A percentile compares a stretch with the other conserved stretches of the same genome.
Conservation (phyloP, 2,888 invertebrate species). For the Polietes domitor region DNA sequence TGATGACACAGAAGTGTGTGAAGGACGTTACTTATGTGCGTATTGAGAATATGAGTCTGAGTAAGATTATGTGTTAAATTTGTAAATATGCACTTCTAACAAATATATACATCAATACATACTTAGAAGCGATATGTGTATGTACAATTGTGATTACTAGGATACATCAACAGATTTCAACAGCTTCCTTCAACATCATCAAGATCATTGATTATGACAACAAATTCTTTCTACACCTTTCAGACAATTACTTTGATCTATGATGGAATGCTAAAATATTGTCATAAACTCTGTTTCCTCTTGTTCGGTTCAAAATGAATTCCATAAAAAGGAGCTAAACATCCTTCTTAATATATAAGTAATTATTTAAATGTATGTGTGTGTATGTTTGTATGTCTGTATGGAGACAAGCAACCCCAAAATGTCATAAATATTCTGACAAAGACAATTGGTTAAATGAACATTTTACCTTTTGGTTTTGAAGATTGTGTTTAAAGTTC, state of each 20-base stretch:
- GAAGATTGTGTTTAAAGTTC: constrained; percentile 18
- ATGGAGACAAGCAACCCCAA: constrained; percentile 21
- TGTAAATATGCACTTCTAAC: background rate
- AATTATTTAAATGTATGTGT: background rate
- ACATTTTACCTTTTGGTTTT: constrained; percentile 39
- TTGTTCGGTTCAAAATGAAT: background rate
- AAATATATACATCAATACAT: background rate
- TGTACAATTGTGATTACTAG: constrained; percentile 2
- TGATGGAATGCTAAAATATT: constrained; percentile 22
- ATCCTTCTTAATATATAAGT: constrained; percentile 16
- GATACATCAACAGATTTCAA: background rate
- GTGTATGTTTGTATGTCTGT: background rate
- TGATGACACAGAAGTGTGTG: background rate
- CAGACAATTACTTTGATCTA: constrained; percentile 26
- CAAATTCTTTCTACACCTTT: constrained; percentile 5
- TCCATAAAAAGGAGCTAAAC: background rate
- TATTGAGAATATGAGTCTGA: background rate
- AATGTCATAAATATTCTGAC: constrained; percentile 42
- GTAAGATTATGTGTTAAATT: background rate
- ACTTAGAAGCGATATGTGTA: background rate
- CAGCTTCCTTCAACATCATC: constrained; percentile 9
- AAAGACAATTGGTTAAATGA: constrained; percentile 36
- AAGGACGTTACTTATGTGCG: background rate
- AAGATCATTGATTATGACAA: constrained; percentile 39
- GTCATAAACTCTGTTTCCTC: constrained; percentile 4